Conservation (phyloP, 2,113 vertebrate genomes). For the Merops nubicus region DNA sequence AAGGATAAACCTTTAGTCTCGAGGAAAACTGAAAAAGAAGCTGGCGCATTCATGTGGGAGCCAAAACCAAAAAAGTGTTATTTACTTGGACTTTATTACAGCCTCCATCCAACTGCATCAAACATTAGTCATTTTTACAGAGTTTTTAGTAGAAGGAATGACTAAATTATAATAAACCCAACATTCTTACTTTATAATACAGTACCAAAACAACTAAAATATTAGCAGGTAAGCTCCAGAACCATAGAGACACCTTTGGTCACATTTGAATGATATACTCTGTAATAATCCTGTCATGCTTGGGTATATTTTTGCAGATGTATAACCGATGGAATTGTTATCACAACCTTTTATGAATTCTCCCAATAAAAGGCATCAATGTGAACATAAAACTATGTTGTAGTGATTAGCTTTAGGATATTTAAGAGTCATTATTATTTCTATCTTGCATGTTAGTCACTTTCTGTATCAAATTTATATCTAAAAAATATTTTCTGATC, state of each 20-base stretch:
- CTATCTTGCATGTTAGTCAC: neutral
- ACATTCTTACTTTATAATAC: neutral
- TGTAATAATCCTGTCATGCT: neutral
- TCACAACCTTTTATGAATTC: neutral
- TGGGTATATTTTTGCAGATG: neutral
- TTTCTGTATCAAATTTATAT: neutral
- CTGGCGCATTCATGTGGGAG: neutral
- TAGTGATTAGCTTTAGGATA: neutral
- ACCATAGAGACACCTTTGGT: neutral
- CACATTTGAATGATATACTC: neutral
- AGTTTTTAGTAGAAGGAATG: neutral
- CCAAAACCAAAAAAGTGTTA: neutral
- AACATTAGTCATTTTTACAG: neutral
- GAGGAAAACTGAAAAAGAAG: neutral
- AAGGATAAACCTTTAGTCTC: neutral
- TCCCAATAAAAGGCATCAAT: neutral
- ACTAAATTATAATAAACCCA: neutral
- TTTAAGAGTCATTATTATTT: neutral
- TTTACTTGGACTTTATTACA: constrained; percentile 11
- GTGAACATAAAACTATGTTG: neutral
- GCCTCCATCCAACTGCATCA: neutral
- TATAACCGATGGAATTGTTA: neutral
- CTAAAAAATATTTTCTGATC: neutral
- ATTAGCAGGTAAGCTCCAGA: neutral
- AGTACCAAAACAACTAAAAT: neutral